A percentile compares a stretch with the other conserved stretches of the same genome.
Evolutionary conservation across 2,888 invertebrate genomes (phyloP).

Genomic region (Tipula confusa): DNA sequence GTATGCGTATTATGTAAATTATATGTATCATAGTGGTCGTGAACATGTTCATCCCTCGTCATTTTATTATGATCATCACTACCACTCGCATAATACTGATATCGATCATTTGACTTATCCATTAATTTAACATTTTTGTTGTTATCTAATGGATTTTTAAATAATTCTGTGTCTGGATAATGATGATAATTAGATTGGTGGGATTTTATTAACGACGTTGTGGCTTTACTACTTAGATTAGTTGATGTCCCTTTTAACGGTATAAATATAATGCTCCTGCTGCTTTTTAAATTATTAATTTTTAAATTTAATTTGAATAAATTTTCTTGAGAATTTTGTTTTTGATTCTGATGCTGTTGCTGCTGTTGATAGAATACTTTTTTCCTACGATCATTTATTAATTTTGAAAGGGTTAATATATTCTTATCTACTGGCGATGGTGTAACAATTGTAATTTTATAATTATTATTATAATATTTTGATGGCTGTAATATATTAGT

Average conservation of each 20-base stretch:
- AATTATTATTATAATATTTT: not conserved
- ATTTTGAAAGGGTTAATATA: constrained; percentile 25
- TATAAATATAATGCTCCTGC: not conserved
- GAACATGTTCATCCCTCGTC: not conserved
- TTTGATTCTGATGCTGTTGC: not conserved
- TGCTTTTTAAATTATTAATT: not conserved
- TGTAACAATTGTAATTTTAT: not conserved
- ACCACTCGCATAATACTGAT: not conserved
- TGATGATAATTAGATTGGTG: not conserved
- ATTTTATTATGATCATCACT: not conserved
- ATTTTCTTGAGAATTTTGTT: not conserved
- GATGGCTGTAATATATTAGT: not conserved
- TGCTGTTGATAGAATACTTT: not conserved
- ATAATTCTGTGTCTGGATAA: not conserved
- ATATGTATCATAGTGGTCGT: not conserved
- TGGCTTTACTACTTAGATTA: not conserved
- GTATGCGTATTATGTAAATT: not conserved
- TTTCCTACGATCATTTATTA: not conserved
- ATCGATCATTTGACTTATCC: not conserved
- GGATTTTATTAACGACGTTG: not conserved
- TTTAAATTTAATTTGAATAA: not conserved
- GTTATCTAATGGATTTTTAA: not conserved
- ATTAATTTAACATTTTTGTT: not conserved
- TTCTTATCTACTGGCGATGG: not conserved
- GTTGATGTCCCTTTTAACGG: not conserved